phyloP scores from a whole-genome alignment of 1,140 invertebrate species.

The Orchesella cincta region DNA sequence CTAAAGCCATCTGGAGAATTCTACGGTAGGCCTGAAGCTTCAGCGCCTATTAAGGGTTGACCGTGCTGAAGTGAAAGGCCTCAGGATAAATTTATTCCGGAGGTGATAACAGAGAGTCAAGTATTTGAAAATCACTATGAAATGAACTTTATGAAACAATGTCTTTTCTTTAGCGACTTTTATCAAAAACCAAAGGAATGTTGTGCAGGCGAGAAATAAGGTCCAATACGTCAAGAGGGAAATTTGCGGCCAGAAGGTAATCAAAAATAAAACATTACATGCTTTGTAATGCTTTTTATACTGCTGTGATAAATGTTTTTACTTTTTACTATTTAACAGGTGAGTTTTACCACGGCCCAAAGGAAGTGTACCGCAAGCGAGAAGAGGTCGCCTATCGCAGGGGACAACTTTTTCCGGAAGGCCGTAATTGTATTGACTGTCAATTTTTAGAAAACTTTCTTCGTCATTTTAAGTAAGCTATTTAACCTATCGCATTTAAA shows the following conservation, averaged over 20 bases:
- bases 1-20: slow-evolving; percentile 66
- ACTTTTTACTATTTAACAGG: slow-evolving; percentile 57
- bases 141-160: too few relatives aligned
- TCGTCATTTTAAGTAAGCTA: neutral
- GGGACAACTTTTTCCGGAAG: slow-evolving; percentile 62
- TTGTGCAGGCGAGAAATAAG: neutral
- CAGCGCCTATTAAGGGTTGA: slow-evolving; percentile 45
- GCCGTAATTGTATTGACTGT: slow-evolving; percentile 53
- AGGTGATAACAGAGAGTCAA: slow-evolving; percentile 27
- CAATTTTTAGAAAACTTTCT: neutral
- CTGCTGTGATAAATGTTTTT: neutral
- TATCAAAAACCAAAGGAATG: neutral
- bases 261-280: neutral
- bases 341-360: slow-evolving; percentile 21
- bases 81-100: slow-evolving; percentile 57
- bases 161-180: too few relatives aligned
- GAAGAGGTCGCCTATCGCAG: neutral
- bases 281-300: neutral
- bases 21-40: slow-evolving; percentile 52
- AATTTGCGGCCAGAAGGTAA: slow-evolving; percentile 35
- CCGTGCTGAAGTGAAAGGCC: slow-evolving; percentile 44
- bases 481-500: slow-evolving; percentile 1
- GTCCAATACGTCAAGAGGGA: neutral
- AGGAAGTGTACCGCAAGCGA: slow-evolving; percentile 14
- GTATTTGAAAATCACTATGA: neutral